Base-by-base conservation (phyloP, 2,113 vertebrate genomes). In the Mesembrinibis cayennensis region DNA sequence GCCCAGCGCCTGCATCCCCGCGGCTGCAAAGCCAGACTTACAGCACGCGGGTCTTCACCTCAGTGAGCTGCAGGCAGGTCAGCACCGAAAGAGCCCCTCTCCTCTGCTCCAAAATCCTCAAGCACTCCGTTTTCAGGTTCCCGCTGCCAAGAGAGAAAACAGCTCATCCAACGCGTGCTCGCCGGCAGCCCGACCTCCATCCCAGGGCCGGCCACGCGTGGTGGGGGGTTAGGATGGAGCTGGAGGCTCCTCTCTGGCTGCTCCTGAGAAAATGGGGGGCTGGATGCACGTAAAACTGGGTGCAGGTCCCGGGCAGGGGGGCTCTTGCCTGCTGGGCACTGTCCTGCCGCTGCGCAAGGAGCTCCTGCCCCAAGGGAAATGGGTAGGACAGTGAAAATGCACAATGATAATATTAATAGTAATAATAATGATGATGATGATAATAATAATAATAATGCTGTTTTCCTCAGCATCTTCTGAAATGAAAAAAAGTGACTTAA, bases 91-190 rank as follows among this genome's bases (percentile, higher is more conserved):
- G 95, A 86, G 99, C 94, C 61, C 98, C 96, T 1, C 97, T 87
- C 76, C 98, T 98, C 95, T 96, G 98, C 93, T 99, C 98, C 92
- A 98, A 20, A 8, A 98, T 95, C 85, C 97, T 95, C 23, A 6
- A 93, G 78, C 98, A 98, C 80, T 99, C 98, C 0, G 26, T 87
- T 3, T 96, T 98, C 78, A 98, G 86, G 91, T 73, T 97, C 95
- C 99, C 98, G 3, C 99, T 99, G 97, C 61, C 73, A 53, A 76
- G 59, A 79, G 66, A 92, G 59, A n/a, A 9, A 58, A 73, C 1
- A 62, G 18, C 49, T 15, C 3, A 0, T 88, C 30, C 79, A 19
- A 2, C 7, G 1, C 0, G 0, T 0, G 29, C 59, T 42, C 26
- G 47, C n/a, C 1, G 0, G 6, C 21, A 11, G 2, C 61, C 7